Conservation (phyloP, 2,113 vertebrate genomes). For the Aphyosemion australe region DNA sequence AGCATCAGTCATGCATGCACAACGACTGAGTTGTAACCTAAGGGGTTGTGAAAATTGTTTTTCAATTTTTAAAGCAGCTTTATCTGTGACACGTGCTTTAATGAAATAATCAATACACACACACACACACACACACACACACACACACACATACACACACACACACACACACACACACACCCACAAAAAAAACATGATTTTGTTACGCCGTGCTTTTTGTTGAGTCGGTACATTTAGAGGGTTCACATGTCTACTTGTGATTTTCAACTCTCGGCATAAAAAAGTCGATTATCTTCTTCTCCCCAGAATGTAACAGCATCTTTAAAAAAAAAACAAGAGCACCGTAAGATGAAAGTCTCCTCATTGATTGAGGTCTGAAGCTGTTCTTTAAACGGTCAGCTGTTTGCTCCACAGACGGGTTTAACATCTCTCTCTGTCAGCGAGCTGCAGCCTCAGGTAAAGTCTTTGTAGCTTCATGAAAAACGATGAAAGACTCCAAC, state of each 20-base stretch:
- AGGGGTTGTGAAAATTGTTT: constrained; percentile 31
- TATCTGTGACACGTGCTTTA: constrained; percentile 24
- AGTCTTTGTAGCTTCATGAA: constrained; percentile 15
- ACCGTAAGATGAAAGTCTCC: constrained; percentile 11
- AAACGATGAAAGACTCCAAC: constrained; percentile 11
- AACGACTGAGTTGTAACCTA: constrained; percentile 16
- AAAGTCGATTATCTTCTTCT: not conserved
- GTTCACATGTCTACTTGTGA: constrained; percentile 11
- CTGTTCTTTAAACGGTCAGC: constrained; percentile 24
- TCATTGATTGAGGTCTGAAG: constrained; percentile 16
- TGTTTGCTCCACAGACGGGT: constrained; percentile 13
- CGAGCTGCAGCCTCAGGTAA: constrained; percentile 10
- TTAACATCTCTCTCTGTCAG: constrained; percentile 26
- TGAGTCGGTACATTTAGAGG: not conserved
- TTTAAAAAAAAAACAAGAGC: not conserved
- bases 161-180: constrained; percentile 3
- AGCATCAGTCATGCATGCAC: constrained; percentile 2
- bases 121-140: constrained; percentile 1
- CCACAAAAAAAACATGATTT: not conserved
- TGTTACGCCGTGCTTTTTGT: not conserved
- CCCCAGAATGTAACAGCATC: constrained; percentile 8
- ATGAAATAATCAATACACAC: constrained; percentile 1
- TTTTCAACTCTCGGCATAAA: constrained; percentile 12
- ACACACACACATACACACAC: constrained; percentile 3
- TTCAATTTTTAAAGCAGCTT: constrained; percentile 11